Evolutionary conservation across 1,140 invertebrate genomes (phyloP).

Genomic region (Mya arenaria): DNA sequence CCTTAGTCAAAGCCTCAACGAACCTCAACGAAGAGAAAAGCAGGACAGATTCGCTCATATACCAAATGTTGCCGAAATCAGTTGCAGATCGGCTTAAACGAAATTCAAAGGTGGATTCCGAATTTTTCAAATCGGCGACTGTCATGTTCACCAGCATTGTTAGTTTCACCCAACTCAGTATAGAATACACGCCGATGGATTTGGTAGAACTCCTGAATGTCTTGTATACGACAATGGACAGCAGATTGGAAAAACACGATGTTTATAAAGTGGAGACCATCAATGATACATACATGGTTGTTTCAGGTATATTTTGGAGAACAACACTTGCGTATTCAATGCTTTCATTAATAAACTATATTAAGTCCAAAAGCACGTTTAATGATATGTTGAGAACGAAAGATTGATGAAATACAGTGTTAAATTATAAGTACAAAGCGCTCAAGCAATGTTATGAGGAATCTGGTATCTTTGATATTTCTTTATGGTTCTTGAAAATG

Average conservation of each 20-base stretch:
- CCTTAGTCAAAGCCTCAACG: slow-evolving; percentile 1
- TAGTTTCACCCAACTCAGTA: slow-evolving; percentile 28
- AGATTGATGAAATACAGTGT: too few relatives aligned
- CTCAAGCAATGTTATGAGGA: too few relatives aligned
- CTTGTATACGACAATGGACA: slow-evolving; percentile 23
- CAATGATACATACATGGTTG: slow-evolving; percentile 50
- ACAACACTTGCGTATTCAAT: not conserved
- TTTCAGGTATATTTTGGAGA: slow-evolving; percentile 26
- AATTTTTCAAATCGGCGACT: slow-evolving; percentile 40
- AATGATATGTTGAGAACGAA: too few relatives aligned
- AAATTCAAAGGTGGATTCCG: slow-evolving; percentile 18
- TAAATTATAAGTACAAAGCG: too few relatives aligned
- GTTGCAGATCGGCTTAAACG: slow-evolving; percentile 55
- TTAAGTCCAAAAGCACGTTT: too few relatives aligned
- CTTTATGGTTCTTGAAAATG: too few relatives aligned
- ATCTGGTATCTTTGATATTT: too few relatives aligned
- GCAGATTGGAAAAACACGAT: slow-evolving; percentile 30
- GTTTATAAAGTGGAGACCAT: slow-evolving; percentile 49
- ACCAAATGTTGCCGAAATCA: slow-evolving; percentile 45
- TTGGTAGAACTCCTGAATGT: slow-evolving; percentile 11
- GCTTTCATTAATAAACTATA: too few relatives aligned
- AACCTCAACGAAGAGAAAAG: slow-evolving; percentile 6
- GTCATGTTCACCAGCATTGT: slow-evolving; percentile 41
- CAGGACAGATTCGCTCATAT: slow-evolving; percentile 17
- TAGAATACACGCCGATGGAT: slow-evolving; percentile 26